A percentile compares a stretch with the other conserved stretches of the same genome.
These are phyloP conservation scores for Oikopleura vanhoeffeni DNA, from an alignment of 23 tunicate genomes.

Conservation along the genomic window DNA sequence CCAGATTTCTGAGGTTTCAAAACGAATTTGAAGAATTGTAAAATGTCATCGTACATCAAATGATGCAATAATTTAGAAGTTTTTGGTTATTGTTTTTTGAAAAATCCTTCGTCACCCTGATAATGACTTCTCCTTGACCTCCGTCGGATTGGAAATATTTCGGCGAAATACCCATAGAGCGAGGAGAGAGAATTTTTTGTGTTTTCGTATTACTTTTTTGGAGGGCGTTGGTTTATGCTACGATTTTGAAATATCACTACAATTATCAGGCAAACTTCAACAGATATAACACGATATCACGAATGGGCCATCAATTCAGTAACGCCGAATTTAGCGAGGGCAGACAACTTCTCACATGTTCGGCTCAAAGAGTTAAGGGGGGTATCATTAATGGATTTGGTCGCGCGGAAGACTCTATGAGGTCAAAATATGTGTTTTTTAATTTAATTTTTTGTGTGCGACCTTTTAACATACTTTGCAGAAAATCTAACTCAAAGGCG, in stretches of 20 bases:
- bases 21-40: too few relatives aligned
- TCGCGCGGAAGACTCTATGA: too few relatives aligned
- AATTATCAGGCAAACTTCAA: neutral
- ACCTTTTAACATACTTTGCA: too few relatives aligned
- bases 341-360: neutral
- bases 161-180: neutral
- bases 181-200: neutral
- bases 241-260: constrained; percentile 12
- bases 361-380: neutral
- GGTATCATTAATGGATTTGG: too few relatives aligned
- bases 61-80: too few relatives aligned
- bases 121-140: constrained; percentile 7
- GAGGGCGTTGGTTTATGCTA: constrained; percentile 6
- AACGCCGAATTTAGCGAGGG: constrained; percentile 6
- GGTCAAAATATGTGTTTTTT: too few relatives aligned
- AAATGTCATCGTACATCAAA: too few relatives aligned
- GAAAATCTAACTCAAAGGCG: too few relatives aligned
- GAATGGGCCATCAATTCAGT: constrained; percentile 12
- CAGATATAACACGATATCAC: neutral
- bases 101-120: too few relatives aligned
- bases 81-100: too few relatives aligned
- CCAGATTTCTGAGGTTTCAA: too few relatives aligned
- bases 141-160: neutral
- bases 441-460: too few relatives aligned
- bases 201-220: neutral